These are phyloP conservation scores for Chrosomus eos DNA, from an alignment of 2,797 vertebrate species.

Conservation along the genomic window DNA sequence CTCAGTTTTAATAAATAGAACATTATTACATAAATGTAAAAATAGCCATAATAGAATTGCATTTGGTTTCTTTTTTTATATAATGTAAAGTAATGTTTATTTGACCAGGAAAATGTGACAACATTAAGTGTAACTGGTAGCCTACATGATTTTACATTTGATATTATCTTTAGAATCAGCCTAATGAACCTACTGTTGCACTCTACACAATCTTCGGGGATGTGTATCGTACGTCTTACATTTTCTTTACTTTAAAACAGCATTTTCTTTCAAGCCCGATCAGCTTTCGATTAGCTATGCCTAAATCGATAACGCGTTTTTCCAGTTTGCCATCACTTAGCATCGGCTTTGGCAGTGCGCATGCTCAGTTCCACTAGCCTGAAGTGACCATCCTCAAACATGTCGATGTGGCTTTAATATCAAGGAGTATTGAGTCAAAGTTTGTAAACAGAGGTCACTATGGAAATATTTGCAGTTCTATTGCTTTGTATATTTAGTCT, in stretches of 20 bases:
- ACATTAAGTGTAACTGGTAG: too few species aligned
- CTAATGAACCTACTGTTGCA: background rate
- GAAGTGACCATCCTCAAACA: background rate
- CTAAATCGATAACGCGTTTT: constrained; percentile 36
- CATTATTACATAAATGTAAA: too few species aligned
- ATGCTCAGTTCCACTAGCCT: constrained; percentile 46
- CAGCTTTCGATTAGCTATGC: constrained; percentile 43
- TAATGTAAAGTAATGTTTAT: background rate
- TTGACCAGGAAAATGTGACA: background rate
- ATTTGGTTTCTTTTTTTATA: background rate
- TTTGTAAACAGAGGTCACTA: constrained; percentile 3
- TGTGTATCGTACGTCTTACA: background rate
- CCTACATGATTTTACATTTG: background rate
- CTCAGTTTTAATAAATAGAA: background rate
- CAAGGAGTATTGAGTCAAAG: background rate
- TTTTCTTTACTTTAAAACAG: background rate
- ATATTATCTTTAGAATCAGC: background rate
- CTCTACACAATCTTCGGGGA: background rate
- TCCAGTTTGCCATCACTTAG: constrained; percentile 35
- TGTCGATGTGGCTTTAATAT: constrained; percentile 71
- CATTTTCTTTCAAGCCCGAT: background rate
- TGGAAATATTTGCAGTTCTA: constrained; percentile 59
- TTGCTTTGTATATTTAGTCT: constrained; percentile 57
- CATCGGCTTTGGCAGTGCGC: constrained; percentile 40
- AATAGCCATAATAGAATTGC: background rate